phyloP scores from a whole-genome alignment of 2,113 vertebrate species.

The Genyomyrus donnyi region DNA sequence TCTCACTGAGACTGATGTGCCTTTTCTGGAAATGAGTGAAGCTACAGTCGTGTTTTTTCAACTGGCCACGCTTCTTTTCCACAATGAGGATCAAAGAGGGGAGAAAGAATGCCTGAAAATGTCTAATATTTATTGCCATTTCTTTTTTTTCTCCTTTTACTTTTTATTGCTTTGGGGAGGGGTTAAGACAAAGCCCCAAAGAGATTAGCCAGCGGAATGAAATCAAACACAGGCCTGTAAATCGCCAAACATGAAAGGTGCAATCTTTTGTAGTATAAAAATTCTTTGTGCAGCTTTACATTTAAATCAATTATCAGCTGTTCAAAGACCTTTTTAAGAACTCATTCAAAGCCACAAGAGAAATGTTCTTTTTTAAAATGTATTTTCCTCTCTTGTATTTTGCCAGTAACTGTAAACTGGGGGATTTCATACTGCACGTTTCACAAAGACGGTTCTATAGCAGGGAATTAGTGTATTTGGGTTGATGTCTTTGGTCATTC shows the following conservation, averaged over 20 bases:
- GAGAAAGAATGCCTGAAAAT: constrained; percentile 3
- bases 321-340: neutral
- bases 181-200: constrained; percentile 3
- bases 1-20: constrained; percentile 9
- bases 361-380: neutral
- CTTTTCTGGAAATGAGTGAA: neutral
- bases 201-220: constrained; percentile 11
- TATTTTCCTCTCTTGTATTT: neutral
- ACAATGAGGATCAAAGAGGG: neutral
- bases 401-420: neutral
- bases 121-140: constrained; percentile 9
- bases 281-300: neutral
- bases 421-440: neutral
- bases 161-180: constrained; percentile 20
- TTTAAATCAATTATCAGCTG: constrained; percentile 8
- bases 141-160: neutral
- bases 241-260: neutral
- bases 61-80: neutral
- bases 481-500: neutral
- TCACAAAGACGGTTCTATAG: neutral
- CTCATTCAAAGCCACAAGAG: neutral
- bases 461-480: neutral
- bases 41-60: neutral
- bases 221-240: constrained; percentile 3
- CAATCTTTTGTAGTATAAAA: neutral